Evolutionary conservation across 2,113 vertebrate species (phyloP).

Genomic region (Paracyprichromis sp.): DNA sequence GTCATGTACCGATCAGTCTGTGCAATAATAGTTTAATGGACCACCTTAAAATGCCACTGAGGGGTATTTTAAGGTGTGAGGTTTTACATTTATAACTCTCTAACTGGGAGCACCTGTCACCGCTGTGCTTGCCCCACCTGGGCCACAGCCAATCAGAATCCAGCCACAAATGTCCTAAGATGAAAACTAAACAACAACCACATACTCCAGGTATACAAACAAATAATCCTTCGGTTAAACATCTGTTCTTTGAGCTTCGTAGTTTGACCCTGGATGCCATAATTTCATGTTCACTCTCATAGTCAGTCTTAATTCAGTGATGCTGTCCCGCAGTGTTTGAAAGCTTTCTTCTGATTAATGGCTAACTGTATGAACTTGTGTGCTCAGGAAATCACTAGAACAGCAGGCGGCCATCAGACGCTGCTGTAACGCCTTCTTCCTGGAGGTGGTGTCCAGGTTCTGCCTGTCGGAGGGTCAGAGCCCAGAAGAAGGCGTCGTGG

Average conservation of each 20-base stretch:
- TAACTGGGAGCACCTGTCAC: fast-evolving
- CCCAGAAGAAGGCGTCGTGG: slow-evolving; percentile 57
- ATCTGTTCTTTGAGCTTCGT: background rate
- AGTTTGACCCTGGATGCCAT: background rate
- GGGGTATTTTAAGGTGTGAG: background rate
- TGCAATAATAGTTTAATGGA: background rate
- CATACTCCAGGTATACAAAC: fast-evolving
- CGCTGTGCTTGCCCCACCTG: background rate
- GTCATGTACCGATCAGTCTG: background rate
- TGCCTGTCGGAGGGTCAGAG: slow-evolving; percentile 49
- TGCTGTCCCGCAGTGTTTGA: background rate
- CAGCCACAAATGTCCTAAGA: background rate
- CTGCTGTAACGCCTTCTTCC: slow-evolving; percentile 71
- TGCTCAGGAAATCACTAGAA: slow-evolving; percentile 39
- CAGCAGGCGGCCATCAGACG: slow-evolving; percentile 35
- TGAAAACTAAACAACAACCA: background rate
- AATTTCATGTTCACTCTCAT: background rate
- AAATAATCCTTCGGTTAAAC: background rate
- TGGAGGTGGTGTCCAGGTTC: slow-evolving; percentile 74
- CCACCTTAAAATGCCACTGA: fast-evolving
- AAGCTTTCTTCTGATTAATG: background rate
- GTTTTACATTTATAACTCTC: fast-evolving
- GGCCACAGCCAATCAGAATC: background rate
- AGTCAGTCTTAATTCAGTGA: background rate
- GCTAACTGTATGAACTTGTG: background rate